These are phyloP conservation scores for Psittacula derbiana DNA, from an alignment of 2,797 vertebrate species.

Conservation along the genomic window DNA sequence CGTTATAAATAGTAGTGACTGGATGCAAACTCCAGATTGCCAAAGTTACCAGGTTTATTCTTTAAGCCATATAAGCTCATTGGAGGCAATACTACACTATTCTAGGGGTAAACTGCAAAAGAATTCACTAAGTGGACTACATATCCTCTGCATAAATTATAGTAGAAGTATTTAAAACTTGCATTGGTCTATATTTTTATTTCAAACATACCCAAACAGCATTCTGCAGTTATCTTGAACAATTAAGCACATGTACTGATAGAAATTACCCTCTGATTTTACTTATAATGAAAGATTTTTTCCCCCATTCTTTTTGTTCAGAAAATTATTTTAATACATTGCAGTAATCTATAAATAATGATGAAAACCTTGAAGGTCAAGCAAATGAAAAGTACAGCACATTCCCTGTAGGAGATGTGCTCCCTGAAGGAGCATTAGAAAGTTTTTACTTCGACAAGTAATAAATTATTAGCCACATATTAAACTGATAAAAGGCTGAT, in stretches of 20 bases:
- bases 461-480: not conserved
- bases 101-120: not conserved
- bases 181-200: not conserved
- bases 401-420: not conserved
- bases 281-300: not conserved
- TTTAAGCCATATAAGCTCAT: not conserved
- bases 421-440: not conserved
- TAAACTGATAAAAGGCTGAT: not conserved
- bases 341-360: not conserved
- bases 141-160: not conserved
- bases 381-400: slow-evolving; percentile 2
- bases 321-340: not conserved
- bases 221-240: not conserved
- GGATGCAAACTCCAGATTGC: not conserved
- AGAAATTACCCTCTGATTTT: not conserved
- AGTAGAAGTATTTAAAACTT: not conserved
- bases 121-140: not conserved
- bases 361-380: slow-evolving; percentile 21
- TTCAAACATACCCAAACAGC: not conserved
- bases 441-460: not conserved
- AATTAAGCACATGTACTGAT: not conserved
- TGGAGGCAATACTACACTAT: not conserved
- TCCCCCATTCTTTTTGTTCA: not conserved
- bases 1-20: not conserved
- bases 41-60: not conserved